These are phyloP conservation scores for Caenorhabditis sp. DNA, from an alignment of 2,888 invertebrate species.

Conservation along the genomic window DNA sequence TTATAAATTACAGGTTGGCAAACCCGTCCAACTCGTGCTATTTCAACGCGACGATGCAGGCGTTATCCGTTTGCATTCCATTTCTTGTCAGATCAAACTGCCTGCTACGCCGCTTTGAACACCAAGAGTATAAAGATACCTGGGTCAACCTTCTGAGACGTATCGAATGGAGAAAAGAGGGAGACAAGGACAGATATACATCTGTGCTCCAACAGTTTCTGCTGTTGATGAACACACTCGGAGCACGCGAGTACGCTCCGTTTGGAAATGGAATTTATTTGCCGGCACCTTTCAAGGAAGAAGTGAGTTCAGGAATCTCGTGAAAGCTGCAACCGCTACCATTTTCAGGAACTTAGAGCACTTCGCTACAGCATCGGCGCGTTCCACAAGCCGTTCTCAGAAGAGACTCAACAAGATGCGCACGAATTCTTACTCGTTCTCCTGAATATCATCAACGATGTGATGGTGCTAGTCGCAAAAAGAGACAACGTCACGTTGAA, in stretches of 20 bases:
- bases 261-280: no score
- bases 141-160: no score
- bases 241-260: background rate
- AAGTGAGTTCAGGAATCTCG: no score
- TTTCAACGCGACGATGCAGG: slow-evolving; percentile 32
- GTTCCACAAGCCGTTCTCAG: background rate
- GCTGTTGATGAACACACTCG: background rate
- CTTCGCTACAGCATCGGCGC: background rate
- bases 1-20: background rate
- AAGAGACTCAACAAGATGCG: slow-evolving; percentile 6
- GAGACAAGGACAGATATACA: background rate
- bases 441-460: background rate
- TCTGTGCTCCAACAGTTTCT: background rate
- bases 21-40: slow-evolving; percentile 33
- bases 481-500: background rate
- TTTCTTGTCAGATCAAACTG: no score
- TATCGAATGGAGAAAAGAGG: no score
- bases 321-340: no score
- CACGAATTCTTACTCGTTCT: background rate
- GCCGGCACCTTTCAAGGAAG: no score
- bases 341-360: background rate
- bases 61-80: no score
- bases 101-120: no score
- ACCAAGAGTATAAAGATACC: no score
- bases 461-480: background rate